phyloP scores from a whole-genome alignment of 2,797 vertebrate genomes.

The Paramormyrops hopkinsi region DNA sequence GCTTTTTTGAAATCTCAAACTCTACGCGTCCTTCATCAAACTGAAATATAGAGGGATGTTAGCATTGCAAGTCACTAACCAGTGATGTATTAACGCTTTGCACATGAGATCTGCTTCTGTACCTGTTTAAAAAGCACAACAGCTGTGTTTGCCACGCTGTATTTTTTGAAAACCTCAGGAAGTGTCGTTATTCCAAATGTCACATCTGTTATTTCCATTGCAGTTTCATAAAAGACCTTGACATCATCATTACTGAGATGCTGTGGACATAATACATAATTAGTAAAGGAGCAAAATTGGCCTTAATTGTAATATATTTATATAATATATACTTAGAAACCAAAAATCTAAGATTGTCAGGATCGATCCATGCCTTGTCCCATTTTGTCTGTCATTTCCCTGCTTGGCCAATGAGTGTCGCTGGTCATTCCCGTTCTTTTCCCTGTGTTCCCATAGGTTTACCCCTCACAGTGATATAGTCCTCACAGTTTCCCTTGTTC shows the following conservation, averaged over 20 bases:
- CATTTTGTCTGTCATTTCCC: not conserved
- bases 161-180: slow-evolving; percentile 67
- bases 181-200: slow-evolving; percentile 64
- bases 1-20: slow-evolving; percentile 53
- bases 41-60: slow-evolving; percentile 42
- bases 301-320: not conserved
- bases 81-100: not conserved
- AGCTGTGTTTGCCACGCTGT: slow-evolving; percentile 55
- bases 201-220: slow-evolving; percentile 52
- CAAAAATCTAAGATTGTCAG: not conserved
- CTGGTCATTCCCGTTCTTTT: not conserved
- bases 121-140: slow-evolving; percentile 87
- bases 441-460: not conserved
- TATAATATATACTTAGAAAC: not conserved
- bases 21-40: slow-evolving; percentile 76
- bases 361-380: not conserved
- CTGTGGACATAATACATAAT: slow-evolving; percentile 44
- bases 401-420: not conserved
- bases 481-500: not conserved
- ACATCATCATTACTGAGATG: slow-evolving; percentile 57
- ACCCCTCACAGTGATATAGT: not conserved
- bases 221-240: slow-evolving; percentile 56
- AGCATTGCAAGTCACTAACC: not conserved
- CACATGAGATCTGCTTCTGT: not conserved
- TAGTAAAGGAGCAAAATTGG: slow-evolving; percentile 58